Evolutionary conservation across 2,888 invertebrate genomes (phyloP), one percentile per base, ranked within the genome.

Genomic region (Phengaris alcon): DNA sequence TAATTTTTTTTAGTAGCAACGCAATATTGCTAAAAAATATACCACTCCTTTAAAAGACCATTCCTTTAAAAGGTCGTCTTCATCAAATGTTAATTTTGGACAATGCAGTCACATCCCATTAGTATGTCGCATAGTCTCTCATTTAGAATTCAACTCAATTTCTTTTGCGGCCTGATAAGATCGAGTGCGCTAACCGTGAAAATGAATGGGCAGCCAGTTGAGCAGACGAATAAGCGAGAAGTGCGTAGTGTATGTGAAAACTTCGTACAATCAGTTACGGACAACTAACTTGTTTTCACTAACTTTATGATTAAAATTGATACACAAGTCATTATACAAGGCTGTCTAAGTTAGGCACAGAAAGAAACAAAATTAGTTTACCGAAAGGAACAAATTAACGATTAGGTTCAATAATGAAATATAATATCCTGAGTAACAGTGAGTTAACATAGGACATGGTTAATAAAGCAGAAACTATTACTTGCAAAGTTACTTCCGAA

Each of bases 151-250:
- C 64, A 64, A 64, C 35, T 64, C 35, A 64, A 35, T 64, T 64
- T 64, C 64, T 64, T 64, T 35, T 6, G 35, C 8, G 35, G 35
- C 10, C 52, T 12, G 64, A 64, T 64, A 64, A 64, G 35, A 64
- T 64, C 64, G 12, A 64, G 35, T 12, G 64, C 64, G 35, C 35
- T 64, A 35, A 64, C 64, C 64, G 64, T 64, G 64, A 64, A 64
- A 35, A 9, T 64, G 35, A 64, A 64, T 35, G 64, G 64, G 35
- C 10, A 59, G 59, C 2, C 35, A 64, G 35, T 64, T 64, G 35
- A 35, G 64, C 64, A 35, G 35, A 59, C 57, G 8, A 59, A 59
- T 64, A 5, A 9, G 48, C 0, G 48, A 52, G 52, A 9, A 52
- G 64, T 64, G 10, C 2, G 35, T 35, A 64, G 64, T 64, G 35